Evolutionary conservation across 2,113 vertebrate species (phyloP), one percentile per base, ranked within the genome.

Genomic region (Arothron firmamentum): DNA sequence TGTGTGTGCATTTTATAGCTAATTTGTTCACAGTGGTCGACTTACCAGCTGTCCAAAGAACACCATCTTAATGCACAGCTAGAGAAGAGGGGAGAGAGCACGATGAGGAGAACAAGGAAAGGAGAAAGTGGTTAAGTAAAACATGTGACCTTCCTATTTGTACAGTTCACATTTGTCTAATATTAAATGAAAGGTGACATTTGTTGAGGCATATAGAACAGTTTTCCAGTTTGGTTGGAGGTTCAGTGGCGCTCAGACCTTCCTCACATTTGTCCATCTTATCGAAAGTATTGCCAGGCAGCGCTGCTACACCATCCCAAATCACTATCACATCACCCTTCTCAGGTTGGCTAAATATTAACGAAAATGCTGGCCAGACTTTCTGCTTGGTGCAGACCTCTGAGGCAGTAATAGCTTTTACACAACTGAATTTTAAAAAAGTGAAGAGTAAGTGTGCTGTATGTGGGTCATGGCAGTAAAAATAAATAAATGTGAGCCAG

Each of bases 11-110:
- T 69, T 77, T 81, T 69, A 54, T 54, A 63, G 78, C 80, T 77
- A 77, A 85, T 82, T 82, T 82, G 65, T 80, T 82, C 77, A 74
- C 67, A 52, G 67, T 67, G 67, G 62, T 62, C 74, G 74, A 79
- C 80, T 81, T 78, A 74, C 75, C 72, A 78, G 71, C 79, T 75
- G 72, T 75, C 74, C 63, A 72, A 66, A 60, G 55, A 80, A 75
- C 52, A 78, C 62, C 63, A 73, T 68, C 60, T 70, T 11, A 14
- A 75, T 55, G 47, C 50, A 52, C 77, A 70, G 66, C 41, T n/a
- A 51, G 47, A 47, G 7, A 43, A 48, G 60, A 38, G 54, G 54
- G 17, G 52, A 53, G 49, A 34, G 41, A 46, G 8, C 25, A 23
- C 13, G 25, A 28, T 16, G 41, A 52, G 54, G 23, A 20, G 28